Evolutionary conservation across 2,113 vertebrate genomes (phyloP).

Genomic region (Hassar affinis): DNA sequence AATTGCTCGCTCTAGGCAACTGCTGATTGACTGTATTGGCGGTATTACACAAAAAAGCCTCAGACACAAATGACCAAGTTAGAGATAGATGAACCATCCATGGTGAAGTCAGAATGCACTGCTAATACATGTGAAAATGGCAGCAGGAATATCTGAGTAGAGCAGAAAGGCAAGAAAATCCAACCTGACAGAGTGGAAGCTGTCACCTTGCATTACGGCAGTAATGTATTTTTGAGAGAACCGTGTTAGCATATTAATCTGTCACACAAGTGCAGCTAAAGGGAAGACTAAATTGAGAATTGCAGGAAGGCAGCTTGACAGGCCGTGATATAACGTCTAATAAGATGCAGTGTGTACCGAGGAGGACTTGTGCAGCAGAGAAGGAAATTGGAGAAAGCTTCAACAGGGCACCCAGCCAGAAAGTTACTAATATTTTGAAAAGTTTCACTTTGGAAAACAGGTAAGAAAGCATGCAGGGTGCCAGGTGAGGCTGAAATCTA

Average conservation of each 20-base stretch:
- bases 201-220: constrained; percentile 29
- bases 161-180: background rate
- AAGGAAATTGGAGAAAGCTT: background rate
- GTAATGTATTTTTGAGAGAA: constrained; percentile 33
- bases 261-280: constrained; percentile 21
- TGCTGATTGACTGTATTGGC: constrained; percentile 24
- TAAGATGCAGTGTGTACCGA: background rate
- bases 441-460: background rate
- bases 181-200: constrained; percentile 12
- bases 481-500: background rate
- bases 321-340: background rate
- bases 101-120: constrained; percentile 20
- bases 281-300: constrained; percentile 1
- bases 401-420: too few species aligned
- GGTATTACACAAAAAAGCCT: constrained; percentile 12
- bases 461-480: background rate
- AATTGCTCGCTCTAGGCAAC: constrained; percentile 7
- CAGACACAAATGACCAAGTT: constrained; percentile 34
- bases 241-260: constrained; percentile 39
- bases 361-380: background rate
- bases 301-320: background rate
- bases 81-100: background rate
- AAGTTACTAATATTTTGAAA: background rate
- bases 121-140: constrained; percentile 10
- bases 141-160: constrained; percentile 15